These are phyloP conservation scores for Eupithecia dodoneata DNA, from an alignment of 2,888 invertebrate species.

Conservation along the genomic window DNA sequence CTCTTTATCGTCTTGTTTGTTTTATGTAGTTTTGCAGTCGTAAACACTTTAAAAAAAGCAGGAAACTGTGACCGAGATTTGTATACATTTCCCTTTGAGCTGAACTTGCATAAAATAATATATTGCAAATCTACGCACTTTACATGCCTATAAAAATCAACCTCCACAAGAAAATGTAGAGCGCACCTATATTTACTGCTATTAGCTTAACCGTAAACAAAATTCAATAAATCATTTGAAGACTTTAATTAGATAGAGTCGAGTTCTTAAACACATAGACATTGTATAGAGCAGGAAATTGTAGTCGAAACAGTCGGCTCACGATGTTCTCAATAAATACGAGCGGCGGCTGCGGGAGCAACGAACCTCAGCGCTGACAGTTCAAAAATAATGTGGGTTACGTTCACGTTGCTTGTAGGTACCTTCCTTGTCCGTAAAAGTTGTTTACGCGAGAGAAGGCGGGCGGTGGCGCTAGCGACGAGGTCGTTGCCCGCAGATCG, in stretches of 20 bases:
- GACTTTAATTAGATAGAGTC: constrained; percentile 48
- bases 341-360: constrained; percentile 71
- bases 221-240: constrained; percentile 44
- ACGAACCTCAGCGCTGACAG: constrained; percentile 81
- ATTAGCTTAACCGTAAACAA: constrained; percentile 42
- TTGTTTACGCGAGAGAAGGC: constrained; percentile 75
- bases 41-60: neutral
- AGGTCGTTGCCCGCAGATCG: constrained; percentile 71
- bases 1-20: neutral
- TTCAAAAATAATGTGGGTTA: constrained; percentile 84
- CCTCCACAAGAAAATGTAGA: constrained; percentile 39
- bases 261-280: constrained; percentile 59
- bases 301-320: constrained; percentile 66
- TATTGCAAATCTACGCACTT: constrained; percentile 11
- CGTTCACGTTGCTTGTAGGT: constrained; percentile 79
- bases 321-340: constrained; percentile 79
- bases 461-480: constrained; percentile 62
- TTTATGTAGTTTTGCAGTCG: neutral
- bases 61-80: neutral
- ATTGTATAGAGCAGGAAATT: constrained; percentile 68
- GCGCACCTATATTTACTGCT: constrained; percentile 35
- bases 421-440: constrained; percentile 82
- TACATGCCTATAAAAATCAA: constrained; percentile 22
- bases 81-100: neutral
- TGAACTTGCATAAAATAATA: neutral